Base-by-base conservation (phyloP, 2,888 invertebrate species). In the Oligia latruncula region DNA sequence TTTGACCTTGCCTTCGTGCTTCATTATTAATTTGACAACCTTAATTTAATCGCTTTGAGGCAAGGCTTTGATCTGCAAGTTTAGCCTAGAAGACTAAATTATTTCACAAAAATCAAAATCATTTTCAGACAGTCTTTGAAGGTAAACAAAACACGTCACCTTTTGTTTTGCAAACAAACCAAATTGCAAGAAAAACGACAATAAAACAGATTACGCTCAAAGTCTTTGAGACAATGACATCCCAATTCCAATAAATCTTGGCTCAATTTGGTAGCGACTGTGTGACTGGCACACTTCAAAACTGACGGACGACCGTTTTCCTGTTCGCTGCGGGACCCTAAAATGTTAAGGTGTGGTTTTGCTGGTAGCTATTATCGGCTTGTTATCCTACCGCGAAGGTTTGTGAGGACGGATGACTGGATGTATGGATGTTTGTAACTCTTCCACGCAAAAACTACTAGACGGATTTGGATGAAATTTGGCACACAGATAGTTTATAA, bases 171-270 rank as follows among this genome's bases (percentile, higher is more conserved):
- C 20, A 52, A 71, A 80, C 29, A 78, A 70, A 6, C 20, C n/a
- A 49, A 85, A 67, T 65, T 15, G 60, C 17, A 64, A 58, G 15
- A 29, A 73, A 81, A 77, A 64, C 55, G 20, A 62, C 70, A 77
- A 75, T 74, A 76, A 85, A 85, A n/a, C 13, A 76, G 43, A 76
- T 81, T 65, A 81, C 78, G 20, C n/a, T 60, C 70, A 65, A 60
- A 73, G 43, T 55, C 71, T 74, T 82, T 62, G 62, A 71, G 62
- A 74, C 71, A 85, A 78, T 80, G 60, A 81, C 65, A 23, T 77
- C 35, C 71, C 78, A 76, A 77, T 87, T 64, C 77, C 84, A 81
- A 83, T 87, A 80, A 89, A 87, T 88, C 74, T 74, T 65, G 70
- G 78, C 78, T 89, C 77, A 82, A 82, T 88, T 89, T 70, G 64